phyloP scores from a whole-genome alignment of 2,888 invertebrate genomes.

The Drosophila peninsularis region DNA sequence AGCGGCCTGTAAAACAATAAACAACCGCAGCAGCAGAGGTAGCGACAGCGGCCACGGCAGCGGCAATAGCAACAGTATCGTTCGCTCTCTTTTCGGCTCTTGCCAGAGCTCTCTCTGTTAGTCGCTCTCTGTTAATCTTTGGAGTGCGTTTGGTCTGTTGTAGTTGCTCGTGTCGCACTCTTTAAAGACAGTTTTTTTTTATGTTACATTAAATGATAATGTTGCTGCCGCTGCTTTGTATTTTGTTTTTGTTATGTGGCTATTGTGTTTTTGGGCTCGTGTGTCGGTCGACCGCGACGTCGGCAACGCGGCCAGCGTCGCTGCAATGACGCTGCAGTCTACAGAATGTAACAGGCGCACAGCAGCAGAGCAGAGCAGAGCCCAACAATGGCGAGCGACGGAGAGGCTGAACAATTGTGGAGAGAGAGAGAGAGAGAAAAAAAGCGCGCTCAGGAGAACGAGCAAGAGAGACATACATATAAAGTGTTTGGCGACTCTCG shows the following conservation, averaged over 20 bases:
- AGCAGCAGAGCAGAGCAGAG: constrained; percentile 43
- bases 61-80: constrained; percentile 29
- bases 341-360: constrained; percentile 80
- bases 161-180: constrained; percentile 60
- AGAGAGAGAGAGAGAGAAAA: constrained; percentile 6
- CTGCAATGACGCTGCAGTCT: constrained; percentile 83
- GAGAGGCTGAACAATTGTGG: constrained; percentile 12
- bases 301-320: constrained; percentile 49
- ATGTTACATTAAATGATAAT: constrained; percentile 61
- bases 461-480: constrained; percentile 11
- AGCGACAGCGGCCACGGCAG: constrained; percentile 15
- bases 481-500: constrained; percentile 38
- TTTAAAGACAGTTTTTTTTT: constrained; percentile 52
- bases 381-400: constrained; percentile 18
- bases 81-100: constrained; percentile 13
- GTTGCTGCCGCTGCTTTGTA: constrained; percentile 26
- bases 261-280: constrained; percentile 21
- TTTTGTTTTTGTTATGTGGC: constrained; percentile 27
- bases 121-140: constrained; percentile 24
- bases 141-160: constrained; percentile 40
- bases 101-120: constrained; percentile 2
- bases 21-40: constrained; percentile 36
- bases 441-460: constrained; percentile 1
- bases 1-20: constrained; percentile 72
- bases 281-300: constrained; percentile 19